Evolutionary conservation across 2,113 vertebrate species (phyloP).

Genomic region (Ammodytes marinus): DNA sequence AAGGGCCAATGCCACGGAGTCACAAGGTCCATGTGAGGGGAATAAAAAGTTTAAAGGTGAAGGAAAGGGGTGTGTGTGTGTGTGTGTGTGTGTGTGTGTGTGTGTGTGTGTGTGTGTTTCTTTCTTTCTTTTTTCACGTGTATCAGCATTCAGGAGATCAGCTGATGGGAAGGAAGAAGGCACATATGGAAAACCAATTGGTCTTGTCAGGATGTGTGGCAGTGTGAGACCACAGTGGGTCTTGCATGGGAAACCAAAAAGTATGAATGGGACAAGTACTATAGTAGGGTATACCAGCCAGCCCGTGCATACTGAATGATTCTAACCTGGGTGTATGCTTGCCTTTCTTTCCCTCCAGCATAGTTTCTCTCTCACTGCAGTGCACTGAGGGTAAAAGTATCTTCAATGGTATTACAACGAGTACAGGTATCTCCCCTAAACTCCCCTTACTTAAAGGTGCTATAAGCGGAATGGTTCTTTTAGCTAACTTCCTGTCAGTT

Average conservation of each 20-base stretch:
- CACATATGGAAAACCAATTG: background rate
- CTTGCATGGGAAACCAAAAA: background rate
- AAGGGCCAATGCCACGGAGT: constrained; percentile 23
- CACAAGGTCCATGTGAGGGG: constrained; percentile 24
- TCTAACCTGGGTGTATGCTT: background rate
- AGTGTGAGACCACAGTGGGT: background rate
- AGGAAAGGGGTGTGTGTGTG: background rate
- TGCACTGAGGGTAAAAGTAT: constrained; percentile 15
- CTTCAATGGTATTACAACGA: background rate
- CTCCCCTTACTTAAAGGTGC: background rate
- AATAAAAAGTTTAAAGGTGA: constrained; percentile 34
- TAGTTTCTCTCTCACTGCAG: constrained; percentile 8
- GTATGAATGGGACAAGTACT: background rate
- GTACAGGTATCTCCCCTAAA: background rate
- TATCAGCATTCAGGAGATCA: constrained; percentile 15
- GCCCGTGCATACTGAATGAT: background rate
- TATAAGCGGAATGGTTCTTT: too few species aligned
- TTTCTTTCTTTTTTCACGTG: background rate
- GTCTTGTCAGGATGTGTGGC: background rate
- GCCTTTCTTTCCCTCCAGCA: background rate
- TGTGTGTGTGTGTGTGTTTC: background rate
- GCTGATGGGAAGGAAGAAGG: constrained; percentile 3
- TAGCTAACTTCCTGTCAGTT: too few species aligned
- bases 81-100: background rate
- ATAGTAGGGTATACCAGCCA: background rate